Conservation (phyloP, 1,140 invertebrate genomes). For the Calliphora vicina region DNA sequence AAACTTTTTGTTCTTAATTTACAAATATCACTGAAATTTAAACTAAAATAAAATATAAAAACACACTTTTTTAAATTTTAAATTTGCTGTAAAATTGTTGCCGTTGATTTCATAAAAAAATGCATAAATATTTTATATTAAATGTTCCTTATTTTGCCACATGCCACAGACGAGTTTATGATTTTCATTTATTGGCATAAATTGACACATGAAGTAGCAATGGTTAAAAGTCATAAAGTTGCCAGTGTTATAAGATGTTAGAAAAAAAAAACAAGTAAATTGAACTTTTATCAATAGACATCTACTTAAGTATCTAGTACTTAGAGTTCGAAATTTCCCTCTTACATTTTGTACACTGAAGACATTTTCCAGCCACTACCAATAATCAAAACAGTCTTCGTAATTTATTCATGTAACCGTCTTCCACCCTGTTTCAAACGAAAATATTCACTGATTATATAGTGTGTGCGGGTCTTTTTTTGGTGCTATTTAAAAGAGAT, state of each 20-base stretch:
- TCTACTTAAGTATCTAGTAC: neutral
- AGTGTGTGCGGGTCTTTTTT: too few species aligned
- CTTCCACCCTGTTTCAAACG: too few species aligned
- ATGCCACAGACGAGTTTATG: neutral
- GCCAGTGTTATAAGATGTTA: too few species aligned
- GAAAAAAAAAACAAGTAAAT: too few species aligned
- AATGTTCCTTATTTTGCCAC: neutral
- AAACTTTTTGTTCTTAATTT: too few species aligned
- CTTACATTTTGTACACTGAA: neutral
- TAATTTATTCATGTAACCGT: neutral
- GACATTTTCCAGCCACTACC: neutral
- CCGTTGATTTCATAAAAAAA: neutral
- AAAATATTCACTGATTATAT: too few species aligned
- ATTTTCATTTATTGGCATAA: neutral
- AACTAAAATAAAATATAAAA: neutral
- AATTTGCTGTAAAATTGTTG: neutral
- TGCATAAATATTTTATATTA: neutral
- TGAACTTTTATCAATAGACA: neutral
- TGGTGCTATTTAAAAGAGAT: neutral
- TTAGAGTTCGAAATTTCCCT: too few species aligned
- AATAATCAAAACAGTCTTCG: neutral
- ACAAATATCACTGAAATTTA: neutral
- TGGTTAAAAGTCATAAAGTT: neutral
- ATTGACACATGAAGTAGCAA: neutral
- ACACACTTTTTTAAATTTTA: neutral